Conservation (phyloP, 2,888 invertebrate species). For the Eustalomyia histrio region DNA sequence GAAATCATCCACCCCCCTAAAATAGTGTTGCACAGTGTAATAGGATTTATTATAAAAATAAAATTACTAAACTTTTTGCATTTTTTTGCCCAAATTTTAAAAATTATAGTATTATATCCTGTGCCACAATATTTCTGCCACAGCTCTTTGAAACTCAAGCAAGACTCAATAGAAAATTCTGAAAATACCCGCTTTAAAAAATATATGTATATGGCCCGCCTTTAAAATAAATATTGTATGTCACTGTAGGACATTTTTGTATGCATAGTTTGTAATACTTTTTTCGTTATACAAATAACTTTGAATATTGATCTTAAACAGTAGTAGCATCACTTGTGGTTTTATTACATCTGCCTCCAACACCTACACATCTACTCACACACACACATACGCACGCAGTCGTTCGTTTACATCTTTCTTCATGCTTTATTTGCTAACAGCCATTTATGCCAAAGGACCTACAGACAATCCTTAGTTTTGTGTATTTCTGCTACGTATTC, state of each 20-base stretch:
- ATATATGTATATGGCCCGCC: background rate
- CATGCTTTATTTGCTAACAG: background rate
- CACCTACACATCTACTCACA: background rate
- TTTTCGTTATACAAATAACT: slow-evolving; percentile 31
- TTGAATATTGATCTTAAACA: slow-evolving; percentile 40
- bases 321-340: slow-evolving; percentile 2
- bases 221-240: background rate
- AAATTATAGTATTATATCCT: no score
- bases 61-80: no score
- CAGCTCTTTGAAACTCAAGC: no score
- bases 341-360: background rate
- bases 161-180: no score
- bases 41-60: no score
- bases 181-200: no score
- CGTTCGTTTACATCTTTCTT: background rate
- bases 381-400: background rate
- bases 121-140: no score
- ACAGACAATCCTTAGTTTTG: background rate
- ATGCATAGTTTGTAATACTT: background rate
- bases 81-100: no score
- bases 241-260: background rate
- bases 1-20: no score
- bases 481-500: background rate
- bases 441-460: background rate
- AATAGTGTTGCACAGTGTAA: no score